Percentiles rank a stretch among this genome's conserved stretches.
phyloP scores from a whole-genome alignment of 2,888 invertebrate species.

The Aricia artaxerxes region DNA sequence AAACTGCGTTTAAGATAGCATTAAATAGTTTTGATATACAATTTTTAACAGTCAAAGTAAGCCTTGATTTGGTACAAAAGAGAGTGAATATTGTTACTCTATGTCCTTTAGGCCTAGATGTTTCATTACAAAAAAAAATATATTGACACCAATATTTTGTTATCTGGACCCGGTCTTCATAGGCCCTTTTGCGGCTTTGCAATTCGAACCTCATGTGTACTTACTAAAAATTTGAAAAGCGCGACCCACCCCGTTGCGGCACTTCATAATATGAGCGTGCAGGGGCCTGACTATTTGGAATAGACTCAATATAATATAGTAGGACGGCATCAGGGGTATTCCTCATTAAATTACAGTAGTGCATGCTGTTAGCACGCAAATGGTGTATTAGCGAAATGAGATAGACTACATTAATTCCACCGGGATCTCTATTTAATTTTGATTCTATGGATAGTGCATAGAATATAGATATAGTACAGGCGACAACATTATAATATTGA shows the following conservation, averaged over 20 bases:
- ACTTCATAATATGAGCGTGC: background rate
- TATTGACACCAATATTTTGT: background rate
- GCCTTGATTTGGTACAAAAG: background rate
- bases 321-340: background rate
- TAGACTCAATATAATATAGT: background rate
- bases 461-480: background rate
- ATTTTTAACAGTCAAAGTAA: too few relatives aligned
- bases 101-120: background rate
- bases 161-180: background rate
- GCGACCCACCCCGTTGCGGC: too few relatives aligned
- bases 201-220: background rate
- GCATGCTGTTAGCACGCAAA: conserved; percentile 23
- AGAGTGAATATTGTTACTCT: background rate
- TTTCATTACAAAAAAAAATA: background rate
- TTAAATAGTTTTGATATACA: too few relatives aligned
- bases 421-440: conserved; percentile 31
- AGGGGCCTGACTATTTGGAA: background rate
- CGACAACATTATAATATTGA: background rate
- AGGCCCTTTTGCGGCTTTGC: background rate
- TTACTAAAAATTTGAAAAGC: background rate
- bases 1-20: too few relatives aligned
- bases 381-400: conserved; percentile 21
- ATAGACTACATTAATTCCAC: conserved; percentile 25
- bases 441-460: conserved; percentile 23
- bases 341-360: conserved; percentile 20